Evolutionary conservation across 37 sponge, comb jelly and placozoan species (phyloP), one percentile per base, ranked within the genome.

Genomic region (Mnemiopsis leidyi): DNA sequence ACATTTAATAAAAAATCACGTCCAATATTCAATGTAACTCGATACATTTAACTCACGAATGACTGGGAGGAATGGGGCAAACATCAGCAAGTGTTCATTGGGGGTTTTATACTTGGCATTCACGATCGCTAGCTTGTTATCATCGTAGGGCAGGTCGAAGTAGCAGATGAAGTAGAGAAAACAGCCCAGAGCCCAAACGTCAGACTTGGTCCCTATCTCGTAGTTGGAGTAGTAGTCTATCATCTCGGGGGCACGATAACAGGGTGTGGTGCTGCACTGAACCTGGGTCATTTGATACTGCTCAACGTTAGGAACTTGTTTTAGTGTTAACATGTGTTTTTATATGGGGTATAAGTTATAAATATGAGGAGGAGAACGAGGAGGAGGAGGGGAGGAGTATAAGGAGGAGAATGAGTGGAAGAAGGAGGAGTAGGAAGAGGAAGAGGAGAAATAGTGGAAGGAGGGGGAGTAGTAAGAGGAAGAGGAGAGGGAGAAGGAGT

Each of bases 161-260:
- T 40, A 85, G 39, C 90, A 85, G 39, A 85, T 85, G 61, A 40
- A 85, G 61, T 97, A 97, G 39, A 98, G 96, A 83, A 98, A 79
- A 67, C 98, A 98, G 37, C 98, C 98, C 36, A 97, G 95, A 0
- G 98, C 95, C 98, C 98, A 97, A 13, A 97, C 95, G 68, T 97
- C 98, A 2, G 95, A 93, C 69, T 95, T 95, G 68, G 93, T 92
- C 23, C 92, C 95, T 73, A 98, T 95, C 38, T 95, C 95, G 23
- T 93, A 68, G 94, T 97, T 97, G 93, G 94, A 93, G 82, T 97
- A 98, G 40, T 97, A 94, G 92, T 98, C 99, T 0, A 98, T 92
- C 99, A 98, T 98, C 76, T 98, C 99, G 36, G 99, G 99, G 0
- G 99, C 83, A 5, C 99, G 92, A 90, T 95, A 98, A 95, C 96